Evolutionary conservation across 2,113 vertebrate species (phyloP).

Genomic region (Cyanoramphus novaezelandiae): DNA sequence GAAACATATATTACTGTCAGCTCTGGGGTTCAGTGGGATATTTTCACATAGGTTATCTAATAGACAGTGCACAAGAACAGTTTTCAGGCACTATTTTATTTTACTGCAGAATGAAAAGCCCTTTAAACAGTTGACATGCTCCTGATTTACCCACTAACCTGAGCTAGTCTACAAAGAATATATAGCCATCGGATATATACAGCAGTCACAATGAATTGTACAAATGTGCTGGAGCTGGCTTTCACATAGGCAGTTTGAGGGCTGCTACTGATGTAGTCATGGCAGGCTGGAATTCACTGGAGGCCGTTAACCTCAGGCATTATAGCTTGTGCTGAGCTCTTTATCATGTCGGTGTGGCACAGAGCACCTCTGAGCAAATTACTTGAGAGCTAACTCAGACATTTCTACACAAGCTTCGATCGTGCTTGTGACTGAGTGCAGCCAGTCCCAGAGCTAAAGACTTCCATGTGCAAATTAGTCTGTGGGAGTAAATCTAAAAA

Average conservation of each 20-base stretch:
- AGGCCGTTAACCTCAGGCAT: not conserved
- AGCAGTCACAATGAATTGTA: not conserved
- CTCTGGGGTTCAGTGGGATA: not conserved
- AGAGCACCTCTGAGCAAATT: not conserved
- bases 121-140: not conserved
- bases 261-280: not conserved
- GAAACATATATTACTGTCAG: conserved; percentile 22
- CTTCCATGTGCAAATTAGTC: not conserved
- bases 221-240: not conserved
- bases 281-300: not conserved
- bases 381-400: not conserved
- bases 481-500: not conserved
- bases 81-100: not conserved
- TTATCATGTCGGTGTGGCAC: not conserved
- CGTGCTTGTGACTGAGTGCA: not conserved
- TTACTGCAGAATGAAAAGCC: not conserved
- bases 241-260: not conserved
- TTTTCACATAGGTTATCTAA: conserved; percentile 19
- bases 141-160: not conserved
- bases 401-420: not conserved
- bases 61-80: not conserved
- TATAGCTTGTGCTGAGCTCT: not conserved
- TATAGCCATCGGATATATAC: not conserved
- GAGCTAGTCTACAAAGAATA: not conserved
- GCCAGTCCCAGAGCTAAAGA: not conserved